Conservation (phyloP, 2,113 vertebrate genomes). For the Cepphus grylle region DNA sequence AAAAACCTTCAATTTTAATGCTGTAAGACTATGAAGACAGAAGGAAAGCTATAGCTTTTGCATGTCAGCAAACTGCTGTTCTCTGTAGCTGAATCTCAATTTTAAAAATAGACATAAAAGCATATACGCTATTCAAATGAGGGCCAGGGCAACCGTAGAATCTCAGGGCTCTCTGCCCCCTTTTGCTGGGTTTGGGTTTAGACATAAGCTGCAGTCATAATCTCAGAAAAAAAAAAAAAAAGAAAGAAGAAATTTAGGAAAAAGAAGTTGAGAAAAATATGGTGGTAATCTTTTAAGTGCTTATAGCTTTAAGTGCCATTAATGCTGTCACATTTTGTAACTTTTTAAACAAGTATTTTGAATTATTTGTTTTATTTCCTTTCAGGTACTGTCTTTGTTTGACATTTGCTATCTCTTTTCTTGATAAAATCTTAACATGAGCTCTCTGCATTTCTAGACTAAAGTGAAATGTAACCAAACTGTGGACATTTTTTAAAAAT, state of each 20-base stretch:
- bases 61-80: constrained; percentile 73
- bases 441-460: background rate
- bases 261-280: constrained; percentile 3
- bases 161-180: constrained; percentile 75
- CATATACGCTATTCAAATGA: constrained; percentile 35
- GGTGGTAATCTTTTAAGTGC: constrained; percentile 71
- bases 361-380: constrained; percentile 41
- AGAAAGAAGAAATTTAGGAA: background rate
- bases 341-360: constrained; percentile 61
- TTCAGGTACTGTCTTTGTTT: constrained; percentile 21
- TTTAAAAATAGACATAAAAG: constrained; percentile 53
- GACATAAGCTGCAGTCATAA: constrained; percentile 21
- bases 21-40: constrained; percentile 43
- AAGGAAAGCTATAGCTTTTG: constrained; percentile 70
- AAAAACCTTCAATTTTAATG: constrained; percentile 36
- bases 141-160: constrained; percentile 59
- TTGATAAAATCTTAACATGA: background rate
- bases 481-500: background rate
- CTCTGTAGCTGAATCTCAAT: constrained; percentile 55
- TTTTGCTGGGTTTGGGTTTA: constrained; percentile 63
- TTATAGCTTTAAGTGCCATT: constrained; percentile 83
- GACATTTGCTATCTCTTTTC: background rate
- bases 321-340: constrained; percentile 70
- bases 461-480: background rate
- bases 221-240: background rate